Base-by-base conservation (phyloP, 2,113 vertebrate species). In the Megaceryle maxima region DNA sequence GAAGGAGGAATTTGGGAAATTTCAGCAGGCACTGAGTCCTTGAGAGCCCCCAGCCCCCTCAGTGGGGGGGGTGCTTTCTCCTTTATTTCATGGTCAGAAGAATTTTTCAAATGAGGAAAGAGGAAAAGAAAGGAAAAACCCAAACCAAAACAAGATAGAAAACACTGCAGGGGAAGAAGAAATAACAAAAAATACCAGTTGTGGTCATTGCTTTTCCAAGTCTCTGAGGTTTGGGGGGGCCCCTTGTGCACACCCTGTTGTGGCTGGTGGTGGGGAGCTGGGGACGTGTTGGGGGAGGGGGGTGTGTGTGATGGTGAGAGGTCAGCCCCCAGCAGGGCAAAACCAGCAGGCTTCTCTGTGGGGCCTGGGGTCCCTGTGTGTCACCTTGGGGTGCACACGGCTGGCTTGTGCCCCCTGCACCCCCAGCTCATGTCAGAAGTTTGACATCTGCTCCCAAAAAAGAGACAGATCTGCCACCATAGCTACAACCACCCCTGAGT, bases 251-350 rank as follows among this genome's bases (percentile, higher is more conserved):
- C 41, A 7, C 11, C 29, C 48, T 24, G 48, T n/a, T 41, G 15
- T 0, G 4, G 18, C 14, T 31, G 33, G 63, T 18, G n/a, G 24
- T 51, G 57, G 35, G 29, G 43, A 78, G 25, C 28, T n/a, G 33
- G 43, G 75, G 17, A 29, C 10, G 7, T 0, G 17, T 7, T 11
- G 13, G 8, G 13, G 26, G 18, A 8, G 13, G 16, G 41, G 37
- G 37, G 8, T 8, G 31, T 2, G 15, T 20, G 14, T 11, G 17
- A 13, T 43, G 28, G 26, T 22, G 29, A 60, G 14, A 9, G 29
- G 11, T 17, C 18, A 8, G 4, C 9, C 13, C 16, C 11, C 1
- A 0, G 26, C 53, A 51, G 57, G 33, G 13, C 0, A 1, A 51
- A 28, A 53, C 8, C 43, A 5, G 4, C 22, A 56, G 44, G 18